Conservation (phyloP, 2,888 invertebrate species). For the Drosophila planitibia region DNA sequence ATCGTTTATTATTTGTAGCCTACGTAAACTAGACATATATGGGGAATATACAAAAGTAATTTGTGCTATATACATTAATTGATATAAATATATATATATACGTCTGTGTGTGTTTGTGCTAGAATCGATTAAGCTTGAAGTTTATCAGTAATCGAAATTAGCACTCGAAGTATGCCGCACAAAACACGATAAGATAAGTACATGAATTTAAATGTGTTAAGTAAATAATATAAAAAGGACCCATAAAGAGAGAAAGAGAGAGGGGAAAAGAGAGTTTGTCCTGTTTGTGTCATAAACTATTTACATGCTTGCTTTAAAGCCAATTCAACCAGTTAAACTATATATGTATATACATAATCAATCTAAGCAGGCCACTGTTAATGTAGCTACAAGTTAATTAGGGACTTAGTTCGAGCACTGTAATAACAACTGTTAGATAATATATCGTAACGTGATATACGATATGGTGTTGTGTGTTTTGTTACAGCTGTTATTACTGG, state of each 20-base stretch:
- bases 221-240: conserved; percentile 11
- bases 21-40: conserved; percentile 45
- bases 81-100: conserved; percentile 28
- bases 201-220: conserved; percentile 34
- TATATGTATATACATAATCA: neutral
- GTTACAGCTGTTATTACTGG: neutral
- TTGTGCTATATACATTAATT: conserved; percentile 55
- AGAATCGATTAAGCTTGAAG: conserved; percentile 33
- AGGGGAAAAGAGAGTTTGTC: neutral
- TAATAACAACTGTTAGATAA: neutral
- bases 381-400: neutral
- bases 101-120: neutral
- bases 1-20: conserved; percentile 30
- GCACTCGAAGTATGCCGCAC: conserved; percentile 30
- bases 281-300: conserved; percentile 21
- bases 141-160: conserved; percentile 21
- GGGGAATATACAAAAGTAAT: conserved; percentile 46
- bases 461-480: neutral
- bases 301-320: conserved; percentile 18
- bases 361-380: neutral
- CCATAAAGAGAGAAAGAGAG: neutral
- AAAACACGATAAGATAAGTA: conserved; percentile 56
- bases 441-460: neutral
- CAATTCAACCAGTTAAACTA: conserved; percentile 19
- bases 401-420: neutral